Conservation (phyloP, 2,113 vertebrate genomes). For the Marmota monax region DNA sequence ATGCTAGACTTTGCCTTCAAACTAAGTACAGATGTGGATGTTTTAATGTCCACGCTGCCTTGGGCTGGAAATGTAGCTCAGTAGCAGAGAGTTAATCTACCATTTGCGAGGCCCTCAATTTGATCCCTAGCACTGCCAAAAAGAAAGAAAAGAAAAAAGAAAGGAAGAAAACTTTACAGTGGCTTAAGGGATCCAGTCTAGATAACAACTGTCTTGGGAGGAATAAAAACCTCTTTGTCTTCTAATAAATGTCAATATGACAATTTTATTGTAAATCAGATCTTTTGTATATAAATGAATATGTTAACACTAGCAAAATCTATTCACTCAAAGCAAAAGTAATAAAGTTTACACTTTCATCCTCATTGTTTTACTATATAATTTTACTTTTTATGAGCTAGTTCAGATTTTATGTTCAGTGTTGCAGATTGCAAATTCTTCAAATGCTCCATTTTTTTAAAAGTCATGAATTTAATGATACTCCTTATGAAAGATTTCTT, state of each 20-base stretch:
- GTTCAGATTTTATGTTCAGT: not conserved
- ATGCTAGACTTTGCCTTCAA: conserved; percentile 47
- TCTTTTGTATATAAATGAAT: conserved; percentile 55
- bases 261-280: conserved; percentile 61
- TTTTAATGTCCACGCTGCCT: conserved; percentile 43
- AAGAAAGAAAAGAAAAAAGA: not conserved
- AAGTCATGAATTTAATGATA: not conserved
- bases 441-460: not conserved
- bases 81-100: not conserved
- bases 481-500: conserved; percentile 52
- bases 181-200: conserved; percentile 20
- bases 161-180: not conserved
- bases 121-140: not conserved
- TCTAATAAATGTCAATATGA: conserved; percentile 13
- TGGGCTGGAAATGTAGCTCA: not conserved
- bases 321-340: conserved; percentile 10
- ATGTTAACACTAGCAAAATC: conserved; percentile 45
- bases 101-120: not conserved
- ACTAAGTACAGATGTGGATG: conserved; percentile 48
- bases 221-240: conserved; percentile 40
- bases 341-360: conserved; percentile 60
- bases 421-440: conserved; percentile 44
- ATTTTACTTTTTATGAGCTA: conserved; percentile 75
- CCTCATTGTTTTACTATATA: conserved; percentile 65
- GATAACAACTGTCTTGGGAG: not conserved